phyloP scores from a whole-genome alignment of 2,888 invertebrate genomes.

The Ichneumon xanthorius region DNA sequence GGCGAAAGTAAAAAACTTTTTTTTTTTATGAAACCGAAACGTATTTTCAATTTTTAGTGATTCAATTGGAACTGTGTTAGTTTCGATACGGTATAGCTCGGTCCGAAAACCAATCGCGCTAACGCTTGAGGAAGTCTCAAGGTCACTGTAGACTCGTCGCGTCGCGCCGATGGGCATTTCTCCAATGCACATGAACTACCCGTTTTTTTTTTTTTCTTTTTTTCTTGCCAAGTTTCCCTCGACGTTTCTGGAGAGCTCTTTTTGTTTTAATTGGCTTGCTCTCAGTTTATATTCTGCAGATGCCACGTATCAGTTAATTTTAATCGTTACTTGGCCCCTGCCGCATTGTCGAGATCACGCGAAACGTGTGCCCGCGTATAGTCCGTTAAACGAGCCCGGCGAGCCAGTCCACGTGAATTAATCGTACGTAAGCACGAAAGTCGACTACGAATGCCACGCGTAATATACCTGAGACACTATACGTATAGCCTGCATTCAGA shows the following conservation, averaged over 20 bases:
- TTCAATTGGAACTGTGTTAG: too few species aligned
- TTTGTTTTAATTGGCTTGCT: slow-evolving; percentile 11
- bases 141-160: slow-evolving; percentile 10
- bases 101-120: background rate
- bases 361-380: background rate
- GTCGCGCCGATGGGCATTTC: slow-evolving; percentile 26
- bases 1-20: background rate
- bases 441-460: background rate
- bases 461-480: background rate
- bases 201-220: background rate
- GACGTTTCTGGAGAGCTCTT: background rate
- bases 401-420: slow-evolving; percentile 2
- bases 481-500: background rate
- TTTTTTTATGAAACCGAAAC: background rate
- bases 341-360: slow-evolving; percentile 45
- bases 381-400: background rate
- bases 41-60: background rate
- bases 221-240: background rate
- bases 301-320: slow-evolving; percentile 31
- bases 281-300: slow-evolving; percentile 11
- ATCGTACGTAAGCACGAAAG: slow-evolving; percentile 28
- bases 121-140: slow-evolving; percentile 11
- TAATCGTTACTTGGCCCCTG: slow-evolving; percentile 43
- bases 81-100: too few species aligned
- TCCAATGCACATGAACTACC: background rate